Evolutionary conservation across 2,888 invertebrate genomes (phyloP).

Genomic region (Oligia strigilis): DNA sequence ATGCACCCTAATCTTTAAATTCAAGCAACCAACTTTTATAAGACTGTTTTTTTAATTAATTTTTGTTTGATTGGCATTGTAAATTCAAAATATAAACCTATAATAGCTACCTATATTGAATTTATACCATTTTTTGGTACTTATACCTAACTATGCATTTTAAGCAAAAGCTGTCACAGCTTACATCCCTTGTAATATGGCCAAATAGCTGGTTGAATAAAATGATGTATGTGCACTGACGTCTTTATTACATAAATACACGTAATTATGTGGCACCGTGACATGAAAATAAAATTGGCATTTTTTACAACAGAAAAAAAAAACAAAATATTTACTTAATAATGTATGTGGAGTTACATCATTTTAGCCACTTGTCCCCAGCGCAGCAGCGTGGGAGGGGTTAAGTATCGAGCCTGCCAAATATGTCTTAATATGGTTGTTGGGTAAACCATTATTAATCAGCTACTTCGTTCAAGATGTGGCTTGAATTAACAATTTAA

Average conservation of each 20-base stretch:
- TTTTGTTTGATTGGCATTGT: not conserved
- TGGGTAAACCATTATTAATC: constrained; percentile 28
- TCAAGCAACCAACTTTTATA: not conserved
- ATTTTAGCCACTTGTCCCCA: constrained; percentile 22
- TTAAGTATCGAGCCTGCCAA: constrained; percentile 36
- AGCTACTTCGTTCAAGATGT: not conserved
- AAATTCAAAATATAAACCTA: not conserved
- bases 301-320: constrained; percentile 12
- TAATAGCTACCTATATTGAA: not conserved
- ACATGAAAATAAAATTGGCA: not conserved
- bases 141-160: no score
- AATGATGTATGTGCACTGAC: not conserved
- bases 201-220: not conserved
- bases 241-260: not conserved
- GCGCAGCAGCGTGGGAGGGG: constrained; percentile 51
- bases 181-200: not conserved
- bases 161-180: not conserved
- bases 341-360: constrained; percentile 33
- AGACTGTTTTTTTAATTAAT: constrained; percentile 15
- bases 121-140: not conserved
- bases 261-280: not conserved
- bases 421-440: constrained; percentile 33
- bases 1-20: not conserved
- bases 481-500: constrained; percentile 32
- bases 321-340: constrained; percentile 7